A percentile compares a stretch with the other conserved stretches of the same genome.
Evolutionary conservation across 1,140 invertebrate species (phyloP).

Genomic region (Microplitis demolitor): DNA sequence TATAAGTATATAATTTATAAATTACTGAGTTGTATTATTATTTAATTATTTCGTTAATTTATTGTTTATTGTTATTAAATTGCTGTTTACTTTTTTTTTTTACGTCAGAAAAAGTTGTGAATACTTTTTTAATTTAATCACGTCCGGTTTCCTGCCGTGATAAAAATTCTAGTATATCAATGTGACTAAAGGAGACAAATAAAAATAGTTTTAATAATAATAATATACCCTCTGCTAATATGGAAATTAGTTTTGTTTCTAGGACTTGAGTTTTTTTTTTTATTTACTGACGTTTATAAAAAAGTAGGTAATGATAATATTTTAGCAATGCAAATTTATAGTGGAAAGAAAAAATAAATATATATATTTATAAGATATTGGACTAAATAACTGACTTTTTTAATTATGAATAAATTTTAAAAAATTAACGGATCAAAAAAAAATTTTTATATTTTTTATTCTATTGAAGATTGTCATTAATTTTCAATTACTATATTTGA

Average conservation of each 20-base stretch:
- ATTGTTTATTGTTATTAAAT: too few relatives aligned
- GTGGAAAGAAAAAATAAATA: not conserved
- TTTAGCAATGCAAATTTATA: not conserved
- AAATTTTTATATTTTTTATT: too few relatives aligned
- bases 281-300: not conserved
- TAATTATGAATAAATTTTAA: too few relatives aligned
- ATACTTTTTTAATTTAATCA: not conserved
- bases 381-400: too few relatives aligned
- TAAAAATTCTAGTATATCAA: not conserved
- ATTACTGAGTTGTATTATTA: too few relatives aligned
- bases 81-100: too few relatives aligned
- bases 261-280: not conserved
- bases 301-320: too few relatives aligned
- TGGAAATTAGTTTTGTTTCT: not conserved
- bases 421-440: too few relatives aligned
- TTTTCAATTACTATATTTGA: too few relatives aligned
- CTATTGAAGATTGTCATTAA: too few relatives aligned
- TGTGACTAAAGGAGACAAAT: not conserved
- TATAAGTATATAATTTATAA: too few relatives aligned
- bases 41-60: not conserved
- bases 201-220: not conserved
- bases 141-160: conserved; percentile 5
- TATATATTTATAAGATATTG: not conserved
- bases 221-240: not conserved
- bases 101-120: too few relatives aligned